Conservation (phyloP, 2,797 vertebrate genomes). For the Trachops cirrhosus region DNA sequence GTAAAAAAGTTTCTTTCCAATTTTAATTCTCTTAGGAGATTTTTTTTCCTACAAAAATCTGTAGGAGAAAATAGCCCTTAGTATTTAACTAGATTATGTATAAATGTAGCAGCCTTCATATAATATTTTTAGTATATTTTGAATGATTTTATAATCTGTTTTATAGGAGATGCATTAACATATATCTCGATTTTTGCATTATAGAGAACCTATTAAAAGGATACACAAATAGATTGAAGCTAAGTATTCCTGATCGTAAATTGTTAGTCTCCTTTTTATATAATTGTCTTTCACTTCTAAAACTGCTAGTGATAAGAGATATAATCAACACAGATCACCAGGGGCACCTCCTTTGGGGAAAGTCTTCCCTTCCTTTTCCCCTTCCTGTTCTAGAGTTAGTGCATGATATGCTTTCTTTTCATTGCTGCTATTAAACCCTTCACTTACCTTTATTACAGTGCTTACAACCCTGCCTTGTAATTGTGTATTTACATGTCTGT, state of each 20-base stretch:
- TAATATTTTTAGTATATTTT: neutral
- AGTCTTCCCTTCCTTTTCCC: neutral
- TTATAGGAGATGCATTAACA: neutral
- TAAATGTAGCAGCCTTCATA: neutral
- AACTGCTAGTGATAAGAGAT: neutral
- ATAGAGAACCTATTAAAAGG: conserved; percentile 6
- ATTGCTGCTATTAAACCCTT: neutral
- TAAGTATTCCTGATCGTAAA: conserved; percentile 5
- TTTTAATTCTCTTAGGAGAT: neutral
- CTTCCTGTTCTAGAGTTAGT: neutral
- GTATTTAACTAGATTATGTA: neutral
- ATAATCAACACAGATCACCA: neutral
- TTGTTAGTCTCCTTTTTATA: neutral
- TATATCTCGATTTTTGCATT: conserved; percentile 13
- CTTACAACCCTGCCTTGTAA: neutral
- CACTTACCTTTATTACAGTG: neutral
- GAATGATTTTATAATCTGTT: neutral
- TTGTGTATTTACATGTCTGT: conserved; percentile 45
- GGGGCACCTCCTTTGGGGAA: neutral
- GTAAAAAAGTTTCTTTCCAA: neutral
- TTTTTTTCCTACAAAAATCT: neutral
- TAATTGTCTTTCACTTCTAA: neutral
- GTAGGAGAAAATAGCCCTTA: neutral
- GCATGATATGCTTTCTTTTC: neutral
- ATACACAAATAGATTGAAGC: neutral